These are phyloP conservation scores for Rhagonycha fulva DNA, from an alignment of 2,888 invertebrate genomes.

Conservation along the genomic window DNA sequence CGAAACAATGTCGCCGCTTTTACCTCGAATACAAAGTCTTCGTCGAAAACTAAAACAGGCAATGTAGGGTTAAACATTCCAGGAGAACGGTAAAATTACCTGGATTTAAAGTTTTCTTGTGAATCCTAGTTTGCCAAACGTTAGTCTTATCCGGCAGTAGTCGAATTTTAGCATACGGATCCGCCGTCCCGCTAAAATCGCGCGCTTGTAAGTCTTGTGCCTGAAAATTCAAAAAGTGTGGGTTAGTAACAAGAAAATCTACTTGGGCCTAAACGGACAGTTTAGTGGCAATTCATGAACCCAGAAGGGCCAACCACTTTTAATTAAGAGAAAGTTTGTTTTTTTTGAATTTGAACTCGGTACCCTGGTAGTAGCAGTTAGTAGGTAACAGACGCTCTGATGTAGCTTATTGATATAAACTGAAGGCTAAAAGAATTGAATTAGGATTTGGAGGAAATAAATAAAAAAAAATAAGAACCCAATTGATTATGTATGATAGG, in stretches of 20 bases:
- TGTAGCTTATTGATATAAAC: too few species aligned
- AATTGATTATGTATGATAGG: too few species aligned
- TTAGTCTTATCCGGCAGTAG: constrained; percentile 64
- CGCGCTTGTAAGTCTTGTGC: constrained; percentile 62
- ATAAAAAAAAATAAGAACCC: too few species aligned
- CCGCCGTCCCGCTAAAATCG: constrained; percentile 64
- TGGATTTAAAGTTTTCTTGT: constrained; percentile 68
- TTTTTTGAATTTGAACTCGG: too few species aligned
- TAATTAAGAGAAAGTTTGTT: too few species aligned
- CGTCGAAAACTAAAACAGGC: constrained; percentile 62
- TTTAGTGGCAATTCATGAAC: too few species aligned
- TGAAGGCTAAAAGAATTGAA: too few species aligned
- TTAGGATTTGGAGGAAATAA: too few species aligned
- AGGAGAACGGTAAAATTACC: constrained; percentile 50
- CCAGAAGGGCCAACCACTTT: too few species aligned
- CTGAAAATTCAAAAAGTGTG: constrained; percentile 40
- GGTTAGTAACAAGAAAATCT: neutral
- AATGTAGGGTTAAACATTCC: neutral
- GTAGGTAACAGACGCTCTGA: too few species aligned
- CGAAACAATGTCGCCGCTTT: constrained; percentile 58
- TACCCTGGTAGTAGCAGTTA: too few species aligned
- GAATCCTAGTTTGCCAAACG: constrained; percentile 66
- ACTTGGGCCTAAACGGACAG: too few species aligned
- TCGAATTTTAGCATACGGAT: constrained; percentile 70
- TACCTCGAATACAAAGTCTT: constrained; percentile 71